These are phyloP conservation scores for Sparidentex hasta DNA, from an alignment of 2,797 vertebrate species.

Conservation along the genomic window DNA sequence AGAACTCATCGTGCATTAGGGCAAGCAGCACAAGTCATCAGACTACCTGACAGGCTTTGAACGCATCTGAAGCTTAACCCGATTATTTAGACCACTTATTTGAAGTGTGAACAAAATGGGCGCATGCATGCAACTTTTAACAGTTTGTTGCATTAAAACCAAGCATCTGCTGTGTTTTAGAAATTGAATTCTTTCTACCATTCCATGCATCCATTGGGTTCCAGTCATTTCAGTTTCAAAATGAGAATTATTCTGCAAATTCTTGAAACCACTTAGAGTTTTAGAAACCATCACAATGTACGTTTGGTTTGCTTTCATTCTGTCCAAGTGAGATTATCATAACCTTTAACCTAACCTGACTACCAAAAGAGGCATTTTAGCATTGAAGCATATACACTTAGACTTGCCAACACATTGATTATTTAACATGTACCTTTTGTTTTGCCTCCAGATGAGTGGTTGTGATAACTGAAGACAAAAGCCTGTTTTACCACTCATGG, in stretches of 20 bases:
- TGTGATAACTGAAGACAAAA: neutral
- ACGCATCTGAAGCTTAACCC: neutral
- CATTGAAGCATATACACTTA: neutral
- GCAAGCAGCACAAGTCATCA: neutral
- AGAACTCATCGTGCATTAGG: neutral
- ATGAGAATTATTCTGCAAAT: neutral
- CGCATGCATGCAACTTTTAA: neutral
- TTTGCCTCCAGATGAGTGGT: conserved; percentile 19
- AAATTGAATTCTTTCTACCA: neutral
- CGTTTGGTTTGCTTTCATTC: neutral
- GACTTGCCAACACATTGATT: neutral
- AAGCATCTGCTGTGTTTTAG: neutral
- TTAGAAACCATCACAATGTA: neutral
- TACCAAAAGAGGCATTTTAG: neutral
- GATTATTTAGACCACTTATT: conserved; percentile 5
- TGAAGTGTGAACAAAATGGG: neutral
- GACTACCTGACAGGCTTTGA: neutral
- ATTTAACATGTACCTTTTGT: neutral
- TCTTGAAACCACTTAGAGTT: neutral
- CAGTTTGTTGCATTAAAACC: neutral
- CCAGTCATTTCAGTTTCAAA: neutral
- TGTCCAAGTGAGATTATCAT: neutral
- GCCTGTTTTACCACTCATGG: neutral
- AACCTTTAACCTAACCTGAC: neutral
- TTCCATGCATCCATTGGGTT: neutral